phyloP scores from a whole-genome alignment of 1,140 invertebrate species.

The Galendromus occidentalis region DNA sequence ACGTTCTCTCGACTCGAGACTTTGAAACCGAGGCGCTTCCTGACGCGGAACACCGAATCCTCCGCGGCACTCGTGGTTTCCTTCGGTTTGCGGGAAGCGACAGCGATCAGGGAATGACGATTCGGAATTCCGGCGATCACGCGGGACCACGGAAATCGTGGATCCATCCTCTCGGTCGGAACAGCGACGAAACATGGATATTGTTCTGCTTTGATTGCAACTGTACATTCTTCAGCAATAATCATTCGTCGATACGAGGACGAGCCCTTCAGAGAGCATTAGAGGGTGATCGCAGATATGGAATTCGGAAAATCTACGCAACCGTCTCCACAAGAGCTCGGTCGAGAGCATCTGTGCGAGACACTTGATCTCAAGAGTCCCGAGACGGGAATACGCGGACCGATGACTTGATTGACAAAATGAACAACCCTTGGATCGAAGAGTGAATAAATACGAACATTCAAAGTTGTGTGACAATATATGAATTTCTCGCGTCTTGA shows the following conservation, averaged over 20 bases:
- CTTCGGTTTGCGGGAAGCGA: too few relatives aligned
- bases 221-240: constrained; percentile 10
- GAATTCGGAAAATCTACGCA: background rate
- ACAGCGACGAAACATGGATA: too few relatives aligned
- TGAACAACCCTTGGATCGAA: background rate
- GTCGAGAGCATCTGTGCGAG: too few relatives aligned
- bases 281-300: background rate
- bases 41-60: too few relatives aligned
- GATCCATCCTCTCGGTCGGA: too few relatives aligned
- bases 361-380: background rate
- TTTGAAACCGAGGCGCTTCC: too few relatives aligned
- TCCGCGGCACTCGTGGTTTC: too few relatives aligned
- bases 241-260: background rate
- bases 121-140: too few relatives aligned
- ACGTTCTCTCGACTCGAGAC: too few relatives aligned
- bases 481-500: background rate
- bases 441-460: background rate
- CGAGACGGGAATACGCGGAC: background rate
- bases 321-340: too few relatives aligned
- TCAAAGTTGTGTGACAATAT: constrained; percentile 2
- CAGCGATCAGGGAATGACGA: too few relatives aligned
- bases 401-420: background rate
- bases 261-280: background rate
- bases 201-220: background rate
- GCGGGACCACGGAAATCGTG: too few relatives aligned